A percentile compares a stretch with the other conserved stretches of the same genome.
phyloP scores from a whole-genome alignment of 1,140 invertebrate species.

The Aethina tumida region DNA sequence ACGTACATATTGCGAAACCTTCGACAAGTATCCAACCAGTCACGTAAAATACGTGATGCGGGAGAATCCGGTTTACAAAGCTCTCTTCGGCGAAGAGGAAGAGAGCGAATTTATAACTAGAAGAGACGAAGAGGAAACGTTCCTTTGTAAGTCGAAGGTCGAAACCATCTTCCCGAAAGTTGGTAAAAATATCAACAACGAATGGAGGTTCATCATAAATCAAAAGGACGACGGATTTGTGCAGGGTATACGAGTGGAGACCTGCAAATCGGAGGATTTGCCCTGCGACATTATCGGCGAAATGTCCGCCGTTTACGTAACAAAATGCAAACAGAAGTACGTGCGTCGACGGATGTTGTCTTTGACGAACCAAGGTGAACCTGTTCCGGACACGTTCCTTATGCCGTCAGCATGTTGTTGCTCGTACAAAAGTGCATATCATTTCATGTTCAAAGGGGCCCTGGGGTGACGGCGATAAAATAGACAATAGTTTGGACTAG shows the following conservation, averaged over 20 bases:
- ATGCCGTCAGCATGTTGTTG: constrained; percentile 55
- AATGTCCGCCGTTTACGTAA: constrained; percentile 41
- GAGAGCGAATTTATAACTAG: too few species aligned
- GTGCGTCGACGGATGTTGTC: constrained; percentile 43
- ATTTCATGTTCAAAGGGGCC: too few species aligned
- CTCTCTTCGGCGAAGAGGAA: too few species aligned
- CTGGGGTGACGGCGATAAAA: too few species aligned
- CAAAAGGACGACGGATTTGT: constrained; percentile 36
- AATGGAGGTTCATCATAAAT: constrained; percentile 47
- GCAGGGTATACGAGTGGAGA: constrained; percentile 44
- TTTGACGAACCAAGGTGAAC: constrained; percentile 36
- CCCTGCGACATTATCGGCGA: constrained; percentile 28
- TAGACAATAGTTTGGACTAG: too few species aligned
- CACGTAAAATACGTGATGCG: too few species aligned
- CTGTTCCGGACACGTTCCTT: constrained; percentile 40
- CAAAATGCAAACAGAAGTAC: constrained; percentile 51
- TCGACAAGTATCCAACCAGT: too few species aligned
- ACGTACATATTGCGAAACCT: too few species aligned
- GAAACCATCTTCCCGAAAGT: constrained; percentile 26
- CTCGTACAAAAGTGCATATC: too few species aligned
- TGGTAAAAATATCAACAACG: constrained; percentile 28
- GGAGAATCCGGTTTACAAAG: too few species aligned
- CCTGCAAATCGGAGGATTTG: constrained; percentile 38
- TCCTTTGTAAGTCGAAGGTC: constrained; percentile 18
- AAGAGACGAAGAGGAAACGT: too few species aligned